Percentiles rank a stretch among this genome's conserved stretches.
phyloP scores from a whole-genome alignment of 2,113 vertebrate genomes.

The Leiothrix lutea region DNA sequence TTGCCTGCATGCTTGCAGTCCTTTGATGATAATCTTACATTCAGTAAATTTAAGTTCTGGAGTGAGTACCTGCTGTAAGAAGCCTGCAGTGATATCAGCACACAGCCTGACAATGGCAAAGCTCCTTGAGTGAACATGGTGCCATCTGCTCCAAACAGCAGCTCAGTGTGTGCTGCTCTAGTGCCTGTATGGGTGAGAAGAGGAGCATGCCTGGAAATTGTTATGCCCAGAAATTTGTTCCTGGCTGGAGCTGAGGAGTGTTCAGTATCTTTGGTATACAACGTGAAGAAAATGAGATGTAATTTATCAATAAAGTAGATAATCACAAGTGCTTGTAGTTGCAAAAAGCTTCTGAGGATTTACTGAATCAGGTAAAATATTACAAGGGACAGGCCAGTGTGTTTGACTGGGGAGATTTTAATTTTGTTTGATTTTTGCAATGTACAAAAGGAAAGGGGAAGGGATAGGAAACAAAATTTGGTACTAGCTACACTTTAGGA shows the following conservation, averaged over 20 bases:
- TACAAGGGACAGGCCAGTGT: background rate
- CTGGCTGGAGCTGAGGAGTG: background rate
- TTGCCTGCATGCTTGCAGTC: background rate
- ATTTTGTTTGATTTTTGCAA: background rate
- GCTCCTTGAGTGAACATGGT: background rate
- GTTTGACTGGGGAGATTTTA: background rate
- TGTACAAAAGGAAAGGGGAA: background rate
- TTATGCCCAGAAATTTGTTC: background rate
- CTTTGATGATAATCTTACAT: background rate
- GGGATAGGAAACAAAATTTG: background rate
- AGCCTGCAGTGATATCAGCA: background rate
- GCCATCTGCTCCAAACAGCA: background rate
- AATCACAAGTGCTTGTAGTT: background rate
- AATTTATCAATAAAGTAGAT: background rate
- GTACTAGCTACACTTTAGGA: background rate
- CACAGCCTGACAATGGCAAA: background rate
- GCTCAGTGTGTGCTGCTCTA: background rate
- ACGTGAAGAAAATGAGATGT: background rate
- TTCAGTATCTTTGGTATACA: background rate
- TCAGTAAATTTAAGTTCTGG: background rate
- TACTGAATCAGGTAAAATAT: background rate
- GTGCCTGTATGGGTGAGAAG: fast-evolving
- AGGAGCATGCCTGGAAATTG: background rate
- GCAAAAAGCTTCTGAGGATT: background rate
- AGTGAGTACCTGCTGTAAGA: background rate